phyloP scores from a whole-genome alignment of 2,113 vertebrate species.

The Pipra filicauda region DNA sequence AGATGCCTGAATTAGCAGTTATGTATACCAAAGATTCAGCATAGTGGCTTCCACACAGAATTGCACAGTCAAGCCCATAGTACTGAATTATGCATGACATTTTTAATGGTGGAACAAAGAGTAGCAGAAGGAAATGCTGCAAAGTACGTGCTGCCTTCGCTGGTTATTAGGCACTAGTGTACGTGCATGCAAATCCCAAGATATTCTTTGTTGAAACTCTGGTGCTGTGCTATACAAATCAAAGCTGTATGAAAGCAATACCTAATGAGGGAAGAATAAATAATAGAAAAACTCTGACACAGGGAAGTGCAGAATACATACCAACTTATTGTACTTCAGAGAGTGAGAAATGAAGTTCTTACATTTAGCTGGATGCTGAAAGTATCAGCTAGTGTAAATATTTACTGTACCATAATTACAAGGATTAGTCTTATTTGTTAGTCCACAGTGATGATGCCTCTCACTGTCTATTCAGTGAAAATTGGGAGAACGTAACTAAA shows the following conservation, averaged over 20 bases:
- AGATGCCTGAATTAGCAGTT: not conserved
- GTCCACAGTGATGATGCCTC: not conserved
- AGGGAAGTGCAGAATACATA: not conserved
- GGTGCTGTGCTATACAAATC: not conserved
- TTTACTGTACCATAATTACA: conserved; percentile 3
- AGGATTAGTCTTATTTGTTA: not conserved
- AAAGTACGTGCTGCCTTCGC: not conserved
- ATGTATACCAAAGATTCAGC: not conserved
- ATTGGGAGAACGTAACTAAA: not conserved
- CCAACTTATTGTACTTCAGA: not conserved
- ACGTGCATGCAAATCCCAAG: conserved; percentile 14
- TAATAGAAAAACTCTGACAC: not conserved
- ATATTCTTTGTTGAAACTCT: conserved; percentile 27
- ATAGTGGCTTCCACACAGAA: not conserved
- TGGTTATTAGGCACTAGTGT: conserved; percentile 22
- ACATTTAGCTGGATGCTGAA: not conserved
- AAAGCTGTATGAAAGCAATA: conserved; percentile 22
- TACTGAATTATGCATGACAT: conserved; percentile 46
- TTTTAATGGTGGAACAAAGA: conserved; percentile 52
- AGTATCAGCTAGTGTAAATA: not conserved
- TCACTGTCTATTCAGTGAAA: not conserved
- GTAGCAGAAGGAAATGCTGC: conserved; percentile 16
- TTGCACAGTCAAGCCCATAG: not conserved
- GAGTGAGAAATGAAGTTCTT: not conserved
- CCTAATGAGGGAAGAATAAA: conserved; percentile 21